Conservation (phyloP, 2,113 vertebrate species). For the Ochotona curzoniae region DNA sequence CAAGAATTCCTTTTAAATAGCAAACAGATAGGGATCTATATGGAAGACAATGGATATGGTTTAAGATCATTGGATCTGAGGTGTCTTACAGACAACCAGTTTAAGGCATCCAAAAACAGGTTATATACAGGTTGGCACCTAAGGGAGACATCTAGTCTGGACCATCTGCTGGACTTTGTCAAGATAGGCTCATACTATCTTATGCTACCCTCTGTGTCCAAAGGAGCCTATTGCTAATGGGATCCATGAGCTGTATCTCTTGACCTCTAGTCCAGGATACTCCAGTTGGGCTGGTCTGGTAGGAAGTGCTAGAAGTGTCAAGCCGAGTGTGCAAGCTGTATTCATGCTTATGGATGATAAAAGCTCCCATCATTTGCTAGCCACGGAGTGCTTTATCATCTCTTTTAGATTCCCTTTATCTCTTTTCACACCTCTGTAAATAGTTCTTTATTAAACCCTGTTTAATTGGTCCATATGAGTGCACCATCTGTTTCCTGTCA, state of each 20-base stretch:
- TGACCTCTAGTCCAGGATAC: background rate
- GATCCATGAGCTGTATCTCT: background rate
- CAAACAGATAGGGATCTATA: background rate
- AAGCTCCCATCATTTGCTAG: background rate
- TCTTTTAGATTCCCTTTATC: slow-evolving; percentile 24
- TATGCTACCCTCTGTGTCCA: background rate
- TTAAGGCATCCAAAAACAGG: background rate
- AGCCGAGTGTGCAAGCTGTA: background rate
- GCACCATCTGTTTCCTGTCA: slow-evolving; percentile 72
- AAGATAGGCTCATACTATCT: background rate
- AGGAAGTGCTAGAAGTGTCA: background rate
- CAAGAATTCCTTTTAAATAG: background rate
- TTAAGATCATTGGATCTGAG: background rate
- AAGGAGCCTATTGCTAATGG: background rate
- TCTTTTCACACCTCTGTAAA: slow-evolving; percentile 57
- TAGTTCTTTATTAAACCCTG: slow-evolving; percentile 46
- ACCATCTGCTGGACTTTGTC: background rate
- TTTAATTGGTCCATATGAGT: slow-evolving; percentile 52
- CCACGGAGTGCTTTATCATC: background rate
- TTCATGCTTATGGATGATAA: background rate
- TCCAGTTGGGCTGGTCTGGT: background rate
- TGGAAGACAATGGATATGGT: background rate
- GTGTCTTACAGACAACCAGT: background rate
- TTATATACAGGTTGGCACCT: background rate
- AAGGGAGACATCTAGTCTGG: background rate